Evolutionary conservation across 2,888 invertebrate genomes (phyloP), one percentile per base, ranked within the genome.

Genomic region (Aphelenchoides bicaudatus): DNA sequence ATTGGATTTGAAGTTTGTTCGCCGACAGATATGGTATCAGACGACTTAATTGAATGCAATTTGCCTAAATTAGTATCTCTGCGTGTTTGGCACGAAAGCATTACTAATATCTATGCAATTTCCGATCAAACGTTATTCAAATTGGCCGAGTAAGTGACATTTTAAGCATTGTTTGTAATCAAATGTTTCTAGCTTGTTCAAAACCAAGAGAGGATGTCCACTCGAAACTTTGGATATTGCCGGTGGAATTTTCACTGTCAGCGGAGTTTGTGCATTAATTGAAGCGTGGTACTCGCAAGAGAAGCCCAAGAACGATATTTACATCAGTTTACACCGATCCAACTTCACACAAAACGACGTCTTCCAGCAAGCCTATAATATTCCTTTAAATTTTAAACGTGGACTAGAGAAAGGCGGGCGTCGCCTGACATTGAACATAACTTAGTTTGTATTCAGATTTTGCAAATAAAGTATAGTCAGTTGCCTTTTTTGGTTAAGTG

Each of bases 51-150:
- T 6, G n/a, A 28, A 16, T 56, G 57, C n/a, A 58, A 67, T 57
- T n/a, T 62, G 0, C 34, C 43, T 58, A 62, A 61, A 29, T 31
- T 70, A 3, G 61, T 52, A 3, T 70, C 70, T 2, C 63, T 73
- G 2, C 61, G 73, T 1, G 54, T 73, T 2, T 73, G 72, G 72
- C 68, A 70, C 50, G 70, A 71, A 39, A 63, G 66, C 8, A 61
- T 62, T 27, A 47, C 61, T n/a, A 64, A 63, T 5, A 47, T 46
- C 27, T 68, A 68, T 43, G 62, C 58, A 2, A 61, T 73, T n/a
- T 65, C 72, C 0, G 73, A 73, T 52, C 37, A 46, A 5, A 71
- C 73, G n/a, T 30, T 72, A 8, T 49, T 58, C 19, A 39, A 31
- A 31, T 46, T 70, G 1, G 57, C 61, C 2, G 51, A 61, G 70